phyloP scores from a whole-genome alignment of 2,888 invertebrate species.

The Taphrorychus bicolor region DNA sequence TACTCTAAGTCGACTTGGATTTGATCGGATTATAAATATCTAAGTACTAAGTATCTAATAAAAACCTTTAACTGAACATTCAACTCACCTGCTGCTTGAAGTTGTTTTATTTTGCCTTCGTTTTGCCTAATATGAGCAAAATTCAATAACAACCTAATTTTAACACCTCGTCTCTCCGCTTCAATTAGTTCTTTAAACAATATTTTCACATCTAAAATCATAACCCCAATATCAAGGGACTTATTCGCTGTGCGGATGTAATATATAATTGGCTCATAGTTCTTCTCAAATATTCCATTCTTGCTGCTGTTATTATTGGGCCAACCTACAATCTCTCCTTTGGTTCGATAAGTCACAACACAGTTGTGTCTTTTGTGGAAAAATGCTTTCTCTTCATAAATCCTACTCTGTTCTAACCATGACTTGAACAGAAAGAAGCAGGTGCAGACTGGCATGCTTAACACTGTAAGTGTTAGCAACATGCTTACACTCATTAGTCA shows the following conservation, averaged over 20 bases:
- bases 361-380: constrained; percentile 52
- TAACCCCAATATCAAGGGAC: constrained; percentile 50
- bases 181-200: constrained; percentile 46
- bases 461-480: no score
- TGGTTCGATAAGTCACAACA: constrained; percentile 49
- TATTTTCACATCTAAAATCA: constrained; percentile 47
- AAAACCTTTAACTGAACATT: no score
- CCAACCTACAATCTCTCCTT: constrained; percentile 49
- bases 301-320: constrained; percentile 28
- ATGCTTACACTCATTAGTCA: no score
- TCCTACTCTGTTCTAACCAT: constrained; percentile 42
- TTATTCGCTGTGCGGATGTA: constrained; percentile 51
- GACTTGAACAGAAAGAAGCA: constrained; percentile 32
- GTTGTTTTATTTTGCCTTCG: constrained; percentile 33
- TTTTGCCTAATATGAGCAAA: constrained; percentile 42
- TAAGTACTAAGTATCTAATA: no score
- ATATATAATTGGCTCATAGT: constrained; percentile 51
- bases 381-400: constrained; percentile 44
- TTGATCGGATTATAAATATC: no score
- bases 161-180: constrained; percentile 49
- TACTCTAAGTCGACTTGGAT: no score
- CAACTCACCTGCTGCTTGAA: neutral
- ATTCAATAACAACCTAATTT: constrained; percentile 51
- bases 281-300: constrained; percentile 37
- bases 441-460: constrained; percentile 26